These are phyloP conservation scores for Frankliniella fusca DNA, from an alignment of 2,888 invertebrate genomes.

Conservation along the genomic window DNA sequence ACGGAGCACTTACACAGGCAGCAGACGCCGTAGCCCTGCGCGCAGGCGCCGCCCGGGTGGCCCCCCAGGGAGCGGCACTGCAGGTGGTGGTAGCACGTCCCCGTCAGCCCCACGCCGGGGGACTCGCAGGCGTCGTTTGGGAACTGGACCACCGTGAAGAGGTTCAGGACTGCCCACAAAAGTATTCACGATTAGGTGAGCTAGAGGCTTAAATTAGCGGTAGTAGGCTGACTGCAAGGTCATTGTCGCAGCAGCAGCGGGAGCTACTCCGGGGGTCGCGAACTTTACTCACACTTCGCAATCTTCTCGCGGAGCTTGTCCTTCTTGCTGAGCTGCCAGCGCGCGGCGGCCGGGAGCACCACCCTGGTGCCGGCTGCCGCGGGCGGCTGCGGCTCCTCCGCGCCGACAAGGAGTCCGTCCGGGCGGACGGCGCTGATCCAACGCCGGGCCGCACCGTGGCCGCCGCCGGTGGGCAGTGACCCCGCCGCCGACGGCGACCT, in stretches of 20 bases:
- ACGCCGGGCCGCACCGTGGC: background rate
- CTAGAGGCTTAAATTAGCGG: background rate
- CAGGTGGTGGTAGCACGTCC: constrained; percentile 63
- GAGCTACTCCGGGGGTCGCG: background rate
- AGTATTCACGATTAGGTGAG: too few species aligned
- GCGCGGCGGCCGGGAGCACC: background rate
- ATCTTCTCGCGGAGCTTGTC: background rate
- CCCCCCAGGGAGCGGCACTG: constrained; percentile 64
- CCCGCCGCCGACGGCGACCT: background rate
- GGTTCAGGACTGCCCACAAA: constrained; percentile 53
- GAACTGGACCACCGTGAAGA: constrained; percentile 68
- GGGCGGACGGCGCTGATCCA: background rate
- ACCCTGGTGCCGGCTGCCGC: background rate
- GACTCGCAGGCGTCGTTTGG: constrained; percentile 60
- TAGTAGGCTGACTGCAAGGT: background rate
- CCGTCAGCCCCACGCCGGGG: constrained; percentile 57
- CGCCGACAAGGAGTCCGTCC: background rate
- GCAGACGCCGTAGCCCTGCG: constrained; percentile 68
- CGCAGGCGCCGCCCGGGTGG: constrained; percentile 61
- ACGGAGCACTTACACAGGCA: constrained; percentile 63
- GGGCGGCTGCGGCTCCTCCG: background rate
- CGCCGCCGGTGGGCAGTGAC: background rate
- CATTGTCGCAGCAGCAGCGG: too few species aligned
- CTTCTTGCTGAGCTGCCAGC: background rate
- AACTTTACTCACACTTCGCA: background rate